These are phyloP conservation scores for Cancer borealis DNA, from an alignment of 2,888 invertebrate genomes.

Conservation along the genomic window DNA sequence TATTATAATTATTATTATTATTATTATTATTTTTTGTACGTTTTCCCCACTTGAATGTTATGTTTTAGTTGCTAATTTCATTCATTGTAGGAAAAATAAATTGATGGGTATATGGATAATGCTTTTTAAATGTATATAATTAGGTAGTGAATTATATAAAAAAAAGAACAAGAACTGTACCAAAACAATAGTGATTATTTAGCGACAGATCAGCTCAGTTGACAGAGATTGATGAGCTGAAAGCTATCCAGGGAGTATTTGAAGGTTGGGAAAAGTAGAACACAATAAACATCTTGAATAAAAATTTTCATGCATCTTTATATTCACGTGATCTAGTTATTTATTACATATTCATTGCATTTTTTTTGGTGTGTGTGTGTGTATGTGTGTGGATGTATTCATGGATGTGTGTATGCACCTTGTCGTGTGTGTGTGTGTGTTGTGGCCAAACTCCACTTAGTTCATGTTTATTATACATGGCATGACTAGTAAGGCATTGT, in stretches of 20 bases:
- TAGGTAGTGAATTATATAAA: conserved; percentile 38
- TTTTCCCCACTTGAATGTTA: conserved; percentile 1
- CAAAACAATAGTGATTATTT: conserved; percentile 25
- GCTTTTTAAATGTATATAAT: conserved; percentile 29
- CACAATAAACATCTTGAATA: conserved; percentile 28
- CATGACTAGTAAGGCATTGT: too few relatives aligned
- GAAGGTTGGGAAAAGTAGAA: conserved; percentile 40
- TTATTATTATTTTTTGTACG: not conserved
- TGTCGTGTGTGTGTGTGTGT: too few relatives aligned
- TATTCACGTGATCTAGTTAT: not conserved
- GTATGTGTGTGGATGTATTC: too few relatives aligned
- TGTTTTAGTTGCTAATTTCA: not conserved
- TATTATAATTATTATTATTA: not conserved
- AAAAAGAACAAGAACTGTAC: not conserved
- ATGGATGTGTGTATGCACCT: too few relatives aligned
- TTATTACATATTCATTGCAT: too few relatives aligned
- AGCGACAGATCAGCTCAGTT: not conserved
- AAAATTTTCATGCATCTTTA: not conserved
- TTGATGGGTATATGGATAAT: conserved; percentile 36
- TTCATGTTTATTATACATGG: too few relatives aligned
- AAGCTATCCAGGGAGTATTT: conserved; percentile 8
- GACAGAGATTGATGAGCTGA: not conserved
- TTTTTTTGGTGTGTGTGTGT: too few relatives aligned
- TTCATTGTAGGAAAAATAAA: conserved; percentile 2
- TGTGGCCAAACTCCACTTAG: too few relatives aligned